Base-by-base conservation (phyloP, 2,888 invertebrate genomes). In the Ophion slaviceki region DNA sequence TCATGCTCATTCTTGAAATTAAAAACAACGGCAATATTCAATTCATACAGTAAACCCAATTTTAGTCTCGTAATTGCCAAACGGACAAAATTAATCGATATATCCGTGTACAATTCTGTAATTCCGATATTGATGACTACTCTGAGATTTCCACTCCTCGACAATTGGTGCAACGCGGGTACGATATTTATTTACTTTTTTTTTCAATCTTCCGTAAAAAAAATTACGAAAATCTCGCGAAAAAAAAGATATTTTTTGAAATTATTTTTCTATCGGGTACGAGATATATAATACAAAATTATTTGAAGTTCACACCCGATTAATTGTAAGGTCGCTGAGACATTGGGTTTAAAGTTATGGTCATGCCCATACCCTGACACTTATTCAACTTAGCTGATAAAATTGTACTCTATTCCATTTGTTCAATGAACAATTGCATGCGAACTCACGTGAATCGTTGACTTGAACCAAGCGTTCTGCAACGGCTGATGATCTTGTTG, bases 331-430 rank as follows among this genome's bases (percentile, higher is more conserved):
- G 93, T 93, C 93, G 92, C 94, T 93, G 94, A 94, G 94, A 93
- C 93, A 94, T 92, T 93, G 93, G 93, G 93, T 92, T 88, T 92
- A 87, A 90, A 90, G 89, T 92, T 91, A 90, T 90, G 91, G 89
- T 92, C 92, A 92, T 93, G 91, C 92, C 92, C 93, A 93, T 92
- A 89, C 92, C 93, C 92, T 91, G 91, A 93, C 92, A 93, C 91
- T 87, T 88, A 68, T 87, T 85, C 75, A 72, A 82, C 66, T 66
- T 53, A 67, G 20, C 59, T 61, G 67, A 80, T 76, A 57, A 72
- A 80, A 86, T 68, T 80, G 75, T 86, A 82, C 61, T 80, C 76
- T 81, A 47, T 80, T 84, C 76, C 61, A 79, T 80, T 80, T 57
- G 80, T 76, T 84, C 45, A 72, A 82, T 81, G 61, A 87, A 72